Evolutionary conservation across 2,888 invertebrate species (phyloP), one percentile per base, ranked within the genome.

Genomic region (Noctua comes): DNA sequence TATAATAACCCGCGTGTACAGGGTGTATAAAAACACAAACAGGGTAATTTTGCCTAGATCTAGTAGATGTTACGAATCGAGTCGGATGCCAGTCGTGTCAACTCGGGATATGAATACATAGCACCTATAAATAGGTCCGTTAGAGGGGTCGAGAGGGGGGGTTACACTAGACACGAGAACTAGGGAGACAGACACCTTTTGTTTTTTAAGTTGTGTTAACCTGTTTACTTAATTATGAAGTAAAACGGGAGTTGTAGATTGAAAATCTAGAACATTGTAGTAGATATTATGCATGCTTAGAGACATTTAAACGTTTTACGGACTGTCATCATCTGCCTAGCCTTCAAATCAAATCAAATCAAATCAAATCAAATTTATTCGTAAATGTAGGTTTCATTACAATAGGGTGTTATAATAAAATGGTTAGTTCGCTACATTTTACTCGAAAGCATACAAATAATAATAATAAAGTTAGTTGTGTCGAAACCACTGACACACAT

Each of bases 21-120:
- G 73, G n/a, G 10, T 69, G 73, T 59, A 73, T 51, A 83, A 77
- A 83, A 85, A 85, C 59, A 70, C 69, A 73, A 77, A 77, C 31
- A 59, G 71, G 51, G 70, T 73, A 73, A 68, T 86, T 75, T 78
- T 70, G 66, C 1, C 68, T 79, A 72, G 83, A 79, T 86, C 84
- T 68, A 73, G 64, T 76, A 18, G 68, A 73, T 68, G 66, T 65
- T 24, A 71, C 64, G 76, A 76, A 76, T 84, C 31, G 76, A 84
- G 24, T 62, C 73, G 69, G 57, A 84, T 84, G 70, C 79, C 86
- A 76, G 31, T 83, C 68, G 79, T 79, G 79, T 84, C 76, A 84
- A 36, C 48, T 70, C 83, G 46, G 65, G 59, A 71, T 83, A 71
- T 79, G 86, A 86, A 84, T 84, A 83, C 76, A 84, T 62, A 84